Base-by-base conservation (phyloP, 1,140 invertebrate genomes). In the Bombus vancouverensis region DNA sequence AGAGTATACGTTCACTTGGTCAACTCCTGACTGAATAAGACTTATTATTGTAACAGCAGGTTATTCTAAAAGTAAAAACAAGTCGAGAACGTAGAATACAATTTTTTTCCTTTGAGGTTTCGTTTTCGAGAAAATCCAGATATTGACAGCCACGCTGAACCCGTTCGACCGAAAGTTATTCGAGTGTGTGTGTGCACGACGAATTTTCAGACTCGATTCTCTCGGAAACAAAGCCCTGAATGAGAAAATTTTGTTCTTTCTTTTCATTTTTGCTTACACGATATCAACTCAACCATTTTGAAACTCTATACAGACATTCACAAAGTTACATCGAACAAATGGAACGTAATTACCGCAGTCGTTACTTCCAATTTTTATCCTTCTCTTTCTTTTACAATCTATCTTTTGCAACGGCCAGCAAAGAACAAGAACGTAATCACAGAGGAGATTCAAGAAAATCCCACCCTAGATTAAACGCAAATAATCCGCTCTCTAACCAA, bases 401-500 rank as follows among this genome's bases (percentile, higher is more conserved):
- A 53, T n/a, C 13, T 28, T 28, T 28, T 1, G 13, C 22, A 37
- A 28, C 68, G 12, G 12, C 1, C 34, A 25, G 6, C 47, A 18
- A 32, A 37, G 47, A 57, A 57, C 10, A 75, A 75, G 32, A 42
- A 12, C 12, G 37, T 25, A 42, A 44, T 73, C n/a, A 15, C 42
- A 15, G 15, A 22, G 2, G 5, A 8, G 25, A 42, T 72, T n/a
- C 37, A 32, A 34, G 74, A 59, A 76, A 59, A 39, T 28, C 44
- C 22, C 18, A 44, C 42, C 39, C 22, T 10, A 32, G 73, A 83
- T 83, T 76, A 83, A 83, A 83, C 62, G 62, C 44, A 75, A 83
- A 83, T 75, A 83, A 39, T 13, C 18, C 12, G 6, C 2, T 18
- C 34, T 62, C 25, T 5, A 37, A 65, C 34, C 34, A 2, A 4